phyloP scores from a whole-genome alignment of 2,888 invertebrate genomes.

The Eupithecia insigniata region DNA sequence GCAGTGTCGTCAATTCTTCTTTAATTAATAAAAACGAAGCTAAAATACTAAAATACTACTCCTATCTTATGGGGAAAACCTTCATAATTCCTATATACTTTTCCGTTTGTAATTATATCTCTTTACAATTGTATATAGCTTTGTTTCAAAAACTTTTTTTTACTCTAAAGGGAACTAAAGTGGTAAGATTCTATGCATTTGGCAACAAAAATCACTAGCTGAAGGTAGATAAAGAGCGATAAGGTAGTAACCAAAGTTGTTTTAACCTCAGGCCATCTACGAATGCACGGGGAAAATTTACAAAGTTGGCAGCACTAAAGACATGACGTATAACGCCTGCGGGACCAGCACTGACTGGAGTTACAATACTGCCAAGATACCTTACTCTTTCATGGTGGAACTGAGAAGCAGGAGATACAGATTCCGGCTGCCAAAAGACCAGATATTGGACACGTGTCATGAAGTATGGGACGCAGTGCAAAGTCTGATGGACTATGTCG shows the following conservation, averaged over 20 bases:
- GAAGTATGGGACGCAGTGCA: conserved; percentile 71
- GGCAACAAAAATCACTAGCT: background rate
- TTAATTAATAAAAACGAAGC: background rate
- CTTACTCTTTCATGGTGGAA: conserved; percentile 77
- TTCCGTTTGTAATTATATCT: background rate
- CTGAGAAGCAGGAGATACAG: conserved; percentile 68
- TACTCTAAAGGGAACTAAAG: background rate
- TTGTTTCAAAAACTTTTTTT: background rate
- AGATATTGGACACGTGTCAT: conserved; percentile 68
- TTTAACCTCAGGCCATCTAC: conserved; percentile 68
- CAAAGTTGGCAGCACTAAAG: conserved; percentile 76
- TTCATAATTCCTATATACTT: background rate
- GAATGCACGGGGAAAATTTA: conserved; percentile 70
- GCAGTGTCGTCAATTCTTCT: conserved; percentile 29
- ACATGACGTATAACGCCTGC: conserved; percentile 74
- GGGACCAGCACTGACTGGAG: conserved; percentile 80
- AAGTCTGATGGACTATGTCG: conserved; percentile 70
- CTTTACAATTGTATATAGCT: background rate
- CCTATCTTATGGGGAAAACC: background rate
- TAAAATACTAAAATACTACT: background rate
- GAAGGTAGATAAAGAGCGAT: background rate
- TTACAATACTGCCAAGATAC: conserved; percentile 74
- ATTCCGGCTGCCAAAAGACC: conserved; percentile 70
- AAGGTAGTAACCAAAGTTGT: background rate
- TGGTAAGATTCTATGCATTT: background rate